Base-by-base conservation (phyloP, 1,140 invertebrate genomes). In the Trachymyrmex cornetzi region DNA sequence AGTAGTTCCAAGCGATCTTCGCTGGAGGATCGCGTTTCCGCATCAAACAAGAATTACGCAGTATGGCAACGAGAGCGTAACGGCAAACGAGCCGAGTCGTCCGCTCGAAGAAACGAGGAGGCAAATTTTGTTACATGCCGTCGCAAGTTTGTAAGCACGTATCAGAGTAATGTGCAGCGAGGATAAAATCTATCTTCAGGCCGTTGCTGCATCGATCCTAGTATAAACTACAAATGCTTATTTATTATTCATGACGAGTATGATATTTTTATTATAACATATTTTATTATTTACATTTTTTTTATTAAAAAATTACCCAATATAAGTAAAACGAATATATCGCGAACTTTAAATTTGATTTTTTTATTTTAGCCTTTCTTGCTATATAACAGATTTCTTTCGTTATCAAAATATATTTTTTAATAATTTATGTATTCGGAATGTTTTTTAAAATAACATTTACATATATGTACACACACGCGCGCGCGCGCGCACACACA, bases 21-120 rank as follows among this genome's bases (percentile, higher is more conserved):
- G 38, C 12, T 71, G 38, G 48, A 77, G 77, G 64, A 48, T 66
- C 71, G 71, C 48, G 57, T 82, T 90, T 89, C 71, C 77, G 88
- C 88, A 90, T 90, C 84, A 89, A 90, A 89, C 88, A 86, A 79
- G 88, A 90, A 90, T 90, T 90, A 90, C 77, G 88, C 82, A 61
- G 75, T 75, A 71, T 57, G 30, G 87, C 88, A 90, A 89, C 77
- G 82, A 82, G 87, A 74, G 88, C 84, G 84, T 89, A 89, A 89
- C 87, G 88, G 86, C 77, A 85, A 81, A 88, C 87, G 77, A 86
- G 88, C 88, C 82, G 88, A 77, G 82, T 75, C 88, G 87, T 77
- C 80, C 77, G 87, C 55, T 79, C 72, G 87, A 89, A 89, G 88
- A 89, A 90, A 89, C 87, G 88, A n/a, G 75, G 82, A 64, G 44